These are phyloP conservation scores for Anarsia innoxiella DNA, from an alignment of 2,888 invertebrate species.

Conservation along the genomic window DNA sequence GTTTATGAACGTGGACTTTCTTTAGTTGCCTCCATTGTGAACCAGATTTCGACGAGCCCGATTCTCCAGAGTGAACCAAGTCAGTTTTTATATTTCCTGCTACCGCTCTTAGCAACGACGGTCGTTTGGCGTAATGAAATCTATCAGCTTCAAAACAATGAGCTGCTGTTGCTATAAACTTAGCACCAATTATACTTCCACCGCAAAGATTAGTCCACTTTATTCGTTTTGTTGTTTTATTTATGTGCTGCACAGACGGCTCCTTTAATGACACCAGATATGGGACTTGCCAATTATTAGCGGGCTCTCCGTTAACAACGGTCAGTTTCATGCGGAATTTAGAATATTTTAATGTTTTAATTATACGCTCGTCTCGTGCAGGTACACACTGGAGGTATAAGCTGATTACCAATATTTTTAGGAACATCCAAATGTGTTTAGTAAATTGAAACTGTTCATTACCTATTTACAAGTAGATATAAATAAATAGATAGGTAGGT, in stretches of 20 bases:
- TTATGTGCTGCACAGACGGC: too few relatives aligned
- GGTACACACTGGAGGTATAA: neutral
- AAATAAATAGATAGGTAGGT: too few relatives aligned
- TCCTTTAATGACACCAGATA: constrained; percentile 51
- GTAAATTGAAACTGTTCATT: neutral
- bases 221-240: constrained; percentile 7
- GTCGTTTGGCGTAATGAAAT: constrained; percentile 30
- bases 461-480: too few relatives aligned
- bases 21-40: constrained; percentile 30
- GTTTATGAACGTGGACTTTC: constrained; percentile 20
- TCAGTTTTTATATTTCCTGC: constrained; percentile 36
- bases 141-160: constrained; percentile 51
- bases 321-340: constrained; percentile 31
- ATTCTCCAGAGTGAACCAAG: constrained; percentile 24
- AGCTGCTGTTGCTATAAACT: constrained; percentile 44
- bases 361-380: constrained; percentile 30
- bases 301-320: constrained; percentile 40
- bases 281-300: constrained; percentile 31
- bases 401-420: neutral
- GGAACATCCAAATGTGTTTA: neutral
- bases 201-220: constrained; percentile 48
- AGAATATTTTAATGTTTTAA: constrained; percentile 45
- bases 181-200: constrained; percentile 40
- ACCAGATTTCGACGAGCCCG: neutral
- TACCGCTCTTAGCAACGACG: constrained; percentile 29